phyloP scores from a whole-genome alignment of 2,888 invertebrate species.

The Phyllotreta striolata region DNA sequence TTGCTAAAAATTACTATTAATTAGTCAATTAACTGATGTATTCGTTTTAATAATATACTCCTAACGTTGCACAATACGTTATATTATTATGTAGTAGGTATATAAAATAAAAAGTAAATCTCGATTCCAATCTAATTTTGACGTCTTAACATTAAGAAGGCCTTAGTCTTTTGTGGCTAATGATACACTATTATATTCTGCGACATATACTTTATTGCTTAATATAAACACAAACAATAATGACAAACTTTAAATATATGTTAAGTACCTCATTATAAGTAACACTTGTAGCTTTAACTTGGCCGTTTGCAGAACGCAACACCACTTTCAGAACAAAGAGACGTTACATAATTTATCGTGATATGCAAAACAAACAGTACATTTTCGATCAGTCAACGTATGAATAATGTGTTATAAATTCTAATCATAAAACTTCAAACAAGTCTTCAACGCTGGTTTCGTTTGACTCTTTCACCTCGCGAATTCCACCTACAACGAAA shows the following conservation, averaged over 20 bases:
- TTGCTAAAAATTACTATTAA: too few species aligned
- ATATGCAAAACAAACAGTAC: constrained; percentile 43
- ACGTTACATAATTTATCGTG: constrained; percentile 33
- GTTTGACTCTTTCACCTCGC: constrained; percentile 52
- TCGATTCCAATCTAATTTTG: too few species aligned
- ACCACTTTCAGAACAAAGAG: constrained; percentile 31
- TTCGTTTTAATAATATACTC: too few species aligned
- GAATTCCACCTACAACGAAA: constrained; percentile 53
- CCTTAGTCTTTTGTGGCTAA: too few species aligned
- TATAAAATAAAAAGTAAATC: too few species aligned
- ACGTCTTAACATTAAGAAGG: too few species aligned
- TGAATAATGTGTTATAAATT: constrained; percentile 47
- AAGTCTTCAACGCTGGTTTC: constrained; percentile 48
- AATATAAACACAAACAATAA: constrained; percentile 20
- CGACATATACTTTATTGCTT: constrained; percentile 19
- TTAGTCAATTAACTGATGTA: too few species aligned
- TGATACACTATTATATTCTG: not conserved
- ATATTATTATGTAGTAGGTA: too few species aligned
- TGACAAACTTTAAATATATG: constrained; percentile 29
- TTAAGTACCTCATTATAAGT: constrained; percentile 25
- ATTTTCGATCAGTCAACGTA: constrained; percentile 45
- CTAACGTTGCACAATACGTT: too few species aligned
- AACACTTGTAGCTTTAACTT: constrained; percentile 29
- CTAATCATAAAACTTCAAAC: constrained; percentile 48
- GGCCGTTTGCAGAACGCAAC: constrained; percentile 21